Conservation (phyloP, 2,113 vertebrate genomes). For the Canis aureus region DNA sequence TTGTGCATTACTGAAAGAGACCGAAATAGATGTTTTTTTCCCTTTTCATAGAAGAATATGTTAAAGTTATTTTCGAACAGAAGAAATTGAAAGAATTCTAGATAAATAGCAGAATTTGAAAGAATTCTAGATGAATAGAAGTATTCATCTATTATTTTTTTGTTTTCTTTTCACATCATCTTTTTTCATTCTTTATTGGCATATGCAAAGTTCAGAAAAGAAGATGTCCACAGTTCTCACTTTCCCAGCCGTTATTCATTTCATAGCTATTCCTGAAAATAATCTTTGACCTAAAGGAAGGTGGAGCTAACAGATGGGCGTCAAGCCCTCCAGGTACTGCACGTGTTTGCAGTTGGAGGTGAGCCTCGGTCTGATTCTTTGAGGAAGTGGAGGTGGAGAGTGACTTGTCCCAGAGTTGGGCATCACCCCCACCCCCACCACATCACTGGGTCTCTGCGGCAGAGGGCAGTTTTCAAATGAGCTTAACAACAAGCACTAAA, state of each 20-base stretch:
- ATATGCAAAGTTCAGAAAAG: not conserved
- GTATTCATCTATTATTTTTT: not conserved
- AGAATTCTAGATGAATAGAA: too few relatives aligned
- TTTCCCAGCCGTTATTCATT: slow-evolving; percentile 8
- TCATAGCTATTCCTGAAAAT: not conserved
- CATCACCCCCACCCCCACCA: too few relatives aligned
- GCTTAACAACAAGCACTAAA: not conserved
- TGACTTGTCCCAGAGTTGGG: not conserved
- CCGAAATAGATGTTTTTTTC: not conserved
- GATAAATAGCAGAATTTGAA: too few relatives aligned
- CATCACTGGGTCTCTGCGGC: not conserved
- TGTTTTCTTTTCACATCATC: not conserved
- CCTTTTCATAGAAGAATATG: not conserved
- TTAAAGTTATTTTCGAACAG: not conserved
- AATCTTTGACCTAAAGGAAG: not conserved
- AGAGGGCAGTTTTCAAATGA: not conserved
- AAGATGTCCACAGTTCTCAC: not conserved
- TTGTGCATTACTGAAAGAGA: not conserved
- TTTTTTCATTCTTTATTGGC: slow-evolving; percentile 26
- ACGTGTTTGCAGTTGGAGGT: not conserved
- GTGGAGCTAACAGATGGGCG: not conserved
- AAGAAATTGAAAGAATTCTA: too few relatives aligned
- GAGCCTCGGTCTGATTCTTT: not conserved
- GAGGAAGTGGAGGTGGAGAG: not conserved
- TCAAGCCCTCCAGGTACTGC: rapidly evolving